Evolutionary conservation across 2,113 vertebrate species (phyloP).

Genomic region (Seriola rivoliana): DNA sequence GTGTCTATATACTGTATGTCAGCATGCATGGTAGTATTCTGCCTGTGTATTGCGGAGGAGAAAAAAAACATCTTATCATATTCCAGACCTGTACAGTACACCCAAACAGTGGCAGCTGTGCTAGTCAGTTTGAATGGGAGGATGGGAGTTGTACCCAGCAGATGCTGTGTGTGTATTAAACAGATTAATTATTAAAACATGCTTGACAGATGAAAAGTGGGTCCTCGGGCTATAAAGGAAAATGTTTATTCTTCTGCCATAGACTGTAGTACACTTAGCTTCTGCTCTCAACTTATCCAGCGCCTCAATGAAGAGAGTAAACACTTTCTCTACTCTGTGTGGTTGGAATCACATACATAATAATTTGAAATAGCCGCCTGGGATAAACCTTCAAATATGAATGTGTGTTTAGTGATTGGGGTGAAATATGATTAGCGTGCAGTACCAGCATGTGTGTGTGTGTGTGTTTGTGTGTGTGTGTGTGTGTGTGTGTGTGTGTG

Average conservation of each 20-base stretch:
- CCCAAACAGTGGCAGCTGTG: slow-evolving; percentile 82
- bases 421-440: slow-evolving; percentile 65
- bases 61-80: slow-evolving; percentile 69
- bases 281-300: slow-evolving; percentile 80
- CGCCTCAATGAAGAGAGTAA: slow-evolving; percentile 81
- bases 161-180: slow-evolving; percentile 88
- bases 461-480: slow-evolving; percentile 27
- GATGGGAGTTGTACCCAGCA: slow-evolving; percentile 85
- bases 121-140: slow-evolving; percentile 82
- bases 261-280: slow-evolving; percentile 84
- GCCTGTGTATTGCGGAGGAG: slow-evolving; percentile 45
- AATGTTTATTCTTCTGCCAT: slow-evolving; percentile 89
- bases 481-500: slow-evolving; percentile 25
- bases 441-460: slow-evolving; percentile 22
- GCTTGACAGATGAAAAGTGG: slow-evolving; percentile 88
- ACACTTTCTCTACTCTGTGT: slow-evolving; percentile 72
- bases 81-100: slow-evolving; percentile 78
- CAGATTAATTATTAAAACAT: slow-evolving; percentile 89
- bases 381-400: slow-evolving; percentile 75
- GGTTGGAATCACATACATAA: slow-evolving; percentile 73
- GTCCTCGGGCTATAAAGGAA: slow-evolving; percentile 85
- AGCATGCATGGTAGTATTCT: slow-evolving; percentile 55
- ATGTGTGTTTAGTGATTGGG: slow-evolving; percentile 72
- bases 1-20: slow-evolving; percentile 61
- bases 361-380: slow-evolving; percentile 70